These are phyloP conservation scores for Marisa cornuarietis DNA, from an alignment of 1,140 invertebrate species.

Conservation along the genomic window DNA sequence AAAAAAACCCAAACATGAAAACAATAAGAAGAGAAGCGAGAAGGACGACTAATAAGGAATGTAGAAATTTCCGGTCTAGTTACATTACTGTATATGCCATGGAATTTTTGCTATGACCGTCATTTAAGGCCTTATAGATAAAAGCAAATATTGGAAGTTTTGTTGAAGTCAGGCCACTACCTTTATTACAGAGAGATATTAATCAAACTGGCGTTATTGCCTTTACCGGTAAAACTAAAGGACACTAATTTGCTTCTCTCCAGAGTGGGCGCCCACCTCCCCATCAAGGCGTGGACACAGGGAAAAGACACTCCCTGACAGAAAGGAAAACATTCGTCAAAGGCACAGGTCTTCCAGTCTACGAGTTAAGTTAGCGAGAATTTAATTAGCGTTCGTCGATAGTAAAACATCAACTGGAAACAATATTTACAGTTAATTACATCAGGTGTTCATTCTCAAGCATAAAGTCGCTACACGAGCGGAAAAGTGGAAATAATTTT, in stretches of 20 bases:
- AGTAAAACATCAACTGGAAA: no score
- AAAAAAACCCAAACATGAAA: not conserved
- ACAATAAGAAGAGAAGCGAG: no score
- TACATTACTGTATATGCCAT: not conserved
- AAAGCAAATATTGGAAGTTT: not conserved
- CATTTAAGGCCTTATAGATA: not conserved
- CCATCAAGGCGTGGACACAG: constrained; percentile 84
- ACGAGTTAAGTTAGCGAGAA: no score
- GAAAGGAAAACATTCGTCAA: no score
- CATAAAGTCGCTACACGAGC: no score
- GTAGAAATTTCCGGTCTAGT: not conserved
- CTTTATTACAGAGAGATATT: not conserved
- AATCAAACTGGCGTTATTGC: not conserved
- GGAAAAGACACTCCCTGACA: constrained; percentile 85
- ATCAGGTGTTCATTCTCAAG: no score
- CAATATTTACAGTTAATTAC: no score
- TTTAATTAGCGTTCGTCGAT: no score
- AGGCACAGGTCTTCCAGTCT: no score
- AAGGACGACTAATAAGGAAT: not conserved
- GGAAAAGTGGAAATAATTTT: no score
- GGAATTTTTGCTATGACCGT: not conserved
- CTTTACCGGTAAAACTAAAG: constrained; percentile 48
- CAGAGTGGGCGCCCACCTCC: constrained; percentile 82
- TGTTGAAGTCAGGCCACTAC: not conserved
- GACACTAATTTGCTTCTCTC: constrained; percentile 72